These are phyloP conservation scores for Acanthurus leucopareius DNA, from an alignment of 2,797 vertebrate genomes.

Conservation along the genomic window DNA sequence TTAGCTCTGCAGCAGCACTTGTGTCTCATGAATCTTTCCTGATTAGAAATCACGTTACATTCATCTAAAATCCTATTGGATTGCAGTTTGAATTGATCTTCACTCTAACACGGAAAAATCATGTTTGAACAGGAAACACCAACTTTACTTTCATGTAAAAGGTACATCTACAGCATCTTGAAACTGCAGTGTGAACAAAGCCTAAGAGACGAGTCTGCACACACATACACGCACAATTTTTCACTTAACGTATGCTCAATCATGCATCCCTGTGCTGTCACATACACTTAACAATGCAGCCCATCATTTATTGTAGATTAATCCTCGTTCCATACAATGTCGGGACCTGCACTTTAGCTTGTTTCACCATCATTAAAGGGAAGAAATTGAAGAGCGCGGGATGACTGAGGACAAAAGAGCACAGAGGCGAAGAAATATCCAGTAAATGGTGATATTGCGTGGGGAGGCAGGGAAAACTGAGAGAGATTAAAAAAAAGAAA, in stretches of 20 bases:
- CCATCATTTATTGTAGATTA: constrained; percentile 75
- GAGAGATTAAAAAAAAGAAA: not conserved
- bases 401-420: constrained; percentile 46
- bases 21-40: not conserved
- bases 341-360: constrained; percentile 68
- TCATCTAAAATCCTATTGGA: not conserved
- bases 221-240: constrained; percentile 15
- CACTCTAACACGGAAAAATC: no score
- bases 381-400: constrained; percentile 43
- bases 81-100: not conserved
- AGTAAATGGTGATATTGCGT: constrained; percentile 44
- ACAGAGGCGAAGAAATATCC: constrained; percentile 25
- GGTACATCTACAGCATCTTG: constrained; percentile 10
- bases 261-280: constrained; percentile 72
- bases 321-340: constrained; percentile 57
- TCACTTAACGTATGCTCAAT: constrained; percentile 67
- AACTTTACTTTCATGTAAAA: not conserved
- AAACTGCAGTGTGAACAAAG: constrained; percentile 24
- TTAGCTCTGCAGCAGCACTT: not conserved
- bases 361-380: constrained; percentile 65
- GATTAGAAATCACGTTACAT: not conserved
- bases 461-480: constrained; percentile 36
- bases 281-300: constrained; percentile 70
- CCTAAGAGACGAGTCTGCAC: constrained; percentile 25
- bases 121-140: not conserved